Evolutionary conservation across 2,888 invertebrate species (phyloP).

Genomic region (Limnephilus rhombicus): DNA sequence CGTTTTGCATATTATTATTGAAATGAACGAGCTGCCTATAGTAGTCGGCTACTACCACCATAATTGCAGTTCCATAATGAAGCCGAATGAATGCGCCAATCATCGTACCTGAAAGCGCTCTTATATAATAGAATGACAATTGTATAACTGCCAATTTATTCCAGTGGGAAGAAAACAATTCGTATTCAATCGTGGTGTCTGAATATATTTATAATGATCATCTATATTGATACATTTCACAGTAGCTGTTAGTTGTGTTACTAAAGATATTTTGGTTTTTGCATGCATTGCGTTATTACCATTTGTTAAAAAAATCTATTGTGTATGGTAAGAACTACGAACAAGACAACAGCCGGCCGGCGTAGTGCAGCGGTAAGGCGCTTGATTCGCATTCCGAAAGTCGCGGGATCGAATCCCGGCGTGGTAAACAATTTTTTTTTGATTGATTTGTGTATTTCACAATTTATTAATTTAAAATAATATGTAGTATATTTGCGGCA

Average conservation of each 20-base stretch:
- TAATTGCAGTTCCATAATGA: constrained; percentile 6
- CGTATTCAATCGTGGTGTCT: not conserved
- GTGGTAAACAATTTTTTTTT: too few species aligned
- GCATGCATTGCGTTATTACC: not conserved
- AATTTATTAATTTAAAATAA: too few species aligned
- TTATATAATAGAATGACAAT: not conserved
- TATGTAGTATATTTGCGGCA: too few species aligned
- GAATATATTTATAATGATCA: not conserved
- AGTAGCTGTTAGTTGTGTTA: not conserved
- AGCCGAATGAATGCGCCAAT: not conserved
- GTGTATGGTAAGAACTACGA: too few species aligned
- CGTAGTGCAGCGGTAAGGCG: too few species aligned
- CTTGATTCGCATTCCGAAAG: too few species aligned
- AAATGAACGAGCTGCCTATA: not conserved
- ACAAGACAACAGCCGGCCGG: too few species aligned
- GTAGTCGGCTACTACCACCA: not conserved
- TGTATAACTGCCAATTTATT: constrained; percentile 30
- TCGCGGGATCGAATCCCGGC: too few species aligned
- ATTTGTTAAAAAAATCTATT: not conserved
- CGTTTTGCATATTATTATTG: not conserved
- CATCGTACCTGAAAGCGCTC: not conserved
- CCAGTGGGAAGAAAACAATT: not conserved
- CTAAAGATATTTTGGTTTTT: not conserved
- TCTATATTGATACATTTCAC: not conserved
- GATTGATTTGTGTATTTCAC: too few species aligned